Percentiles rank a stretch among this genome's conserved stretches.
Conservation (phyloP, 1,140 invertebrate species). For the Drosophila bifasciata region DNA sequence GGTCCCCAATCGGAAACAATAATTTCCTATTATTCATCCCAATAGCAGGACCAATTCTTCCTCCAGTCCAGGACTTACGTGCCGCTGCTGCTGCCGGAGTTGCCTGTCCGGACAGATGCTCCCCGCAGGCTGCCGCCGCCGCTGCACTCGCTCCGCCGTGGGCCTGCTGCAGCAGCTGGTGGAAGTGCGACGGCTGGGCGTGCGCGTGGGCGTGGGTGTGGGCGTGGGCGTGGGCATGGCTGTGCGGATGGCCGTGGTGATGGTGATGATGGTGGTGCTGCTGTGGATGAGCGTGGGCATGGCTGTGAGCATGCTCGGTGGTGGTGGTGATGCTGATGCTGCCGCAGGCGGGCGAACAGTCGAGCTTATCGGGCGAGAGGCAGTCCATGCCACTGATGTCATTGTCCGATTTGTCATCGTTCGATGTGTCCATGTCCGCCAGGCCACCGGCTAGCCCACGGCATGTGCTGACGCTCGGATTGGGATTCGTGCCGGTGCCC, state of each 20-base stretch:
- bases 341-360: conserved; percentile 66
- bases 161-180: conserved; percentile 69
- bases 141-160: conserved; percentile 58
- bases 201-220: conserved; percentile 57
- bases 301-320: conserved; percentile 36
- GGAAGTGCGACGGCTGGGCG: conserved; percentile 67
- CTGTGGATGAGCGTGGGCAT: conserved; percentile 34
- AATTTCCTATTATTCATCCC: conserved; percentile 32
- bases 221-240: conserved; percentile 43
- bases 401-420: conserved; percentile 78
- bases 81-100: conserved; percentile 68
- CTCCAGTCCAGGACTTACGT: conserved; percentile 55
- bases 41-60: conserved; percentile 7
- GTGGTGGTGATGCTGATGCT: conserved; percentile 53
- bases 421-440: conserved; percentile 82
- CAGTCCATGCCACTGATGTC: conserved; percentile 80
- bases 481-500: conserved; percentile 8
- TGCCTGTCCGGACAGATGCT: conserved; percentile 67
- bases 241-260: conserved; percentile 60
- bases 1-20: conserved; percentile 22
- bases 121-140: conserved; percentile 64
- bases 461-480: conserved; percentile 22
- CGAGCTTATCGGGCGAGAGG: conserved; percentile 70
- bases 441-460: conserved; percentile 69
- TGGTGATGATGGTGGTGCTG: conserved; percentile 30